Evolutionary conservation across 1,140 invertebrate species (phyloP).

Genomic region (Drosophila sucinea): DNA sequence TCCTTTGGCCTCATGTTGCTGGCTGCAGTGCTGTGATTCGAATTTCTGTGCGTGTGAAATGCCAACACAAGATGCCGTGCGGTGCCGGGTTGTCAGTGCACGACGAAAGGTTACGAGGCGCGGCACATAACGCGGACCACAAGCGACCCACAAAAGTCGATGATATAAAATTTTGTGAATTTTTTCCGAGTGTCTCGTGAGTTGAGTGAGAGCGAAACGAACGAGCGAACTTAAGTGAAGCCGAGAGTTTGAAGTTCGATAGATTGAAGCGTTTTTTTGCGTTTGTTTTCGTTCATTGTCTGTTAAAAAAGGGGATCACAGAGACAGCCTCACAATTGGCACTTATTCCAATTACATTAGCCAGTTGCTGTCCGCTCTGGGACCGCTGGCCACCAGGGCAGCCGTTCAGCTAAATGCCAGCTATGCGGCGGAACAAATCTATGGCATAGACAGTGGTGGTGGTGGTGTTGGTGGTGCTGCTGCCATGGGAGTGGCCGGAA

Average conservation of each 20-base stretch:
- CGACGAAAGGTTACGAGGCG: constrained; percentile 58
- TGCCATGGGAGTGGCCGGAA: neutral
- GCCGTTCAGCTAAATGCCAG: constrained; percentile 52
- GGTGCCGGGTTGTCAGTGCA: constrained; percentile 53
- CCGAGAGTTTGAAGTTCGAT: neutral
- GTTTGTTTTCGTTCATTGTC: neutral
- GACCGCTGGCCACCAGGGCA: constrained; percentile 55
- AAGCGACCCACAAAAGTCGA: neutral
- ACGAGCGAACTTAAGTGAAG: neutral
- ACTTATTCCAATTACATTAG: constrained; percentile 37
- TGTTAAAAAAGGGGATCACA: neutral
- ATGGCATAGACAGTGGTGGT: constrained; percentile 6
- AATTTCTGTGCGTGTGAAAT: constrained; percentile 1
- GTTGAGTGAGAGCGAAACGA: neutral
- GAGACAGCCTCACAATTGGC: constrained; percentile 66
- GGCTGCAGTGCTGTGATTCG: neutral
- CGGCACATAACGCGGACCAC: constrained; percentile 52
- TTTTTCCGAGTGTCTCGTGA: constrained; percentile 45
- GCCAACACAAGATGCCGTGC: constrained; percentile 9
- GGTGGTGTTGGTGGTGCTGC: neutral
- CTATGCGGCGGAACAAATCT: constrained; percentile 35
- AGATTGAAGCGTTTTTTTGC: neutral
- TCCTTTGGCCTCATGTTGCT: constrained; percentile 9
- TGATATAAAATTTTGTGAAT: constrained; percentile 13
- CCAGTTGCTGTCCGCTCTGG: constrained; percentile 51